Base-by-base conservation (phyloP, 2,113 vertebrate genomes). In the Cinclus cinclus region DNA sequence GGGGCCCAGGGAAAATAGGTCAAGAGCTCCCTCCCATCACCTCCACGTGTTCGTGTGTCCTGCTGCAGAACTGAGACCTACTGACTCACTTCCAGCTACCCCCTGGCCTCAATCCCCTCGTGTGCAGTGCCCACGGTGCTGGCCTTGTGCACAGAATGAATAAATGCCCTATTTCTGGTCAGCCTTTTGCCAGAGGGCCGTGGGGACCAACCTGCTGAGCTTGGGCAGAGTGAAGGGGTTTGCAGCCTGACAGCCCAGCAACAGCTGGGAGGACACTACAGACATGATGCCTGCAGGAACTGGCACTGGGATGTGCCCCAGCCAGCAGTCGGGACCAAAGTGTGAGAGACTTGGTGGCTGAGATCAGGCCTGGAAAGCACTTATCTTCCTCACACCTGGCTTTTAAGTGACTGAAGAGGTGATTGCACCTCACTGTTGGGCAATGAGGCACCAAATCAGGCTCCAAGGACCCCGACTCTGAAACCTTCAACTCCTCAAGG, bases 1-100 rank as follows among this genome's bases (percentile, higher is more conserved):
- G 46, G 22, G 83, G 52, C 53, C 71, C 91, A 58, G 27, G 62
- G n/a, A 69, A 92, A 89, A 91, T 18, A 87, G 94, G 76, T 67
- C 56, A 79, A 71, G 89, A 81, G 50, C 52, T 87, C 9, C n/a
- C 28, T 80, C 30, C 39, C 50, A 67, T 94, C 76, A 49, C 37
- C 13, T 94, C 47, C 24, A 18, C 0, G 0, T 2, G 12, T 56
- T 46, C 42, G 22, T 0, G 0, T 2, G 0, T 86, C 71, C 73
- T 74, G 89, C 25, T 0, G 1, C 73, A 90, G 80, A 76, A 39
- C 64, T 3, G 4, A 92, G 60, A 91, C 37, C 63, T 39, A 49
- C 46, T 60, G 64, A 62, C 80, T 86, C 0, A 1, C 64, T 80
- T 77, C 31, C 76, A 91, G 76, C 68, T 14, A 13, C 31, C 14